Evolutionary conservation across 35 echinoderm and acorn worm genomes (phyloP).

Genomic region (Patiria miniata): DNA sequence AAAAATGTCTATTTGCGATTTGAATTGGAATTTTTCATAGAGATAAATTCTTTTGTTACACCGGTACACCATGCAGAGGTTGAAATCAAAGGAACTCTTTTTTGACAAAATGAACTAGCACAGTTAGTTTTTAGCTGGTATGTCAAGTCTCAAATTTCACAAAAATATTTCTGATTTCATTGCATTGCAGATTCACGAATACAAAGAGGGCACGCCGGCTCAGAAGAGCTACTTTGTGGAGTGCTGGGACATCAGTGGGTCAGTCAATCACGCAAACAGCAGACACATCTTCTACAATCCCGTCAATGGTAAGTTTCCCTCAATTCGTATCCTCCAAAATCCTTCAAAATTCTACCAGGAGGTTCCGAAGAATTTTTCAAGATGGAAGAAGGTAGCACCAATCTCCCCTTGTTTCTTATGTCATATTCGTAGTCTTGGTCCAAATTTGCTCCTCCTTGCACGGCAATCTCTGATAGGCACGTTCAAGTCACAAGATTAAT

Average conservation of each 20-base stretch:
- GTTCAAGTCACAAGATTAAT: too few species aligned
- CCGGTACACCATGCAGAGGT: too few species aligned
- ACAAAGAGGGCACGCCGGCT: slow-evolving; percentile 89
- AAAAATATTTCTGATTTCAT: background rate
- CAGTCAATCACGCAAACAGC: slow-evolving; percentile 91
- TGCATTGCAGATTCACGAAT: slow-evolving; percentile 78
- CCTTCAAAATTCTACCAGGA: too few species aligned
- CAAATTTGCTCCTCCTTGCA: too few species aligned
- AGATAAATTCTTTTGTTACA: too few species aligned
- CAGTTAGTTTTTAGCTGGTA: background rate
- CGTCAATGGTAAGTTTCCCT: slow-evolving; percentile 77
- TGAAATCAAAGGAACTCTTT: too few species aligned
- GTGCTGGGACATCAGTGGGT: slow-evolving; percentile 96
- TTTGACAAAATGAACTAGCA: background rate
- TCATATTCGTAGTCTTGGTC: too few species aligned
- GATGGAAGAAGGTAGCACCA: too few species aligned
- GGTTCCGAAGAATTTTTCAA: too few species aligned
- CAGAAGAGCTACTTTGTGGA: slow-evolving; percentile 91
- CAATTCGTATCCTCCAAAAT: too few species aligned
- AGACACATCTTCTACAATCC: slow-evolving; percentile 94
- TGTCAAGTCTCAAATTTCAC: background rate
- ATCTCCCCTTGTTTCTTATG: too few species aligned
- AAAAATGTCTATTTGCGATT: background rate
- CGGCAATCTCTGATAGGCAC: too few species aligned
- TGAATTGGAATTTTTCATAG: background rate